Evolutionary conservation across 2,888 invertebrate genomes (phyloP), one percentile per base, ranked within the genome.

Genomic region (Scaptomyza parva): DNA sequence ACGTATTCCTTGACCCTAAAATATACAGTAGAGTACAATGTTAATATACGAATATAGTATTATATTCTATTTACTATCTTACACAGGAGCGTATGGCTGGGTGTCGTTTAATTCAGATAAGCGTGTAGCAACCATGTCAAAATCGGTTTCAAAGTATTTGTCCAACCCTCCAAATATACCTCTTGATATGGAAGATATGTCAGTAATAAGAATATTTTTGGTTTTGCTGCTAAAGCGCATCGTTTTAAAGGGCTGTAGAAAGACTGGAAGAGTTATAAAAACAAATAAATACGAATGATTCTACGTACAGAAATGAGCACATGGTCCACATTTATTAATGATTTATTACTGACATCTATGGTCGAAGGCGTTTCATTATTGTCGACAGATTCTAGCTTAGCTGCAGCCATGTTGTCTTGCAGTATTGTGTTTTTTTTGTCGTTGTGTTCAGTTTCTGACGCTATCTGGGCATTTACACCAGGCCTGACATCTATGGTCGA

Each of bases 101-200:
- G 55, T n/a, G 5, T 70, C 73, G 1, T 22, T 61, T 2, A 78
- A 59, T 17, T 50, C 35, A 0, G 57, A 40, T n/a, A 81, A 22
- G 6, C 22, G 24, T 5, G 1, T 0, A 12, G 37, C 26, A 85
- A 26, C 1, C n/a, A n/a, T n/a, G n/a, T 62, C n/a, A 1, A 75
- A 71, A 2, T 67, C 52, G 0, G 1, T 1, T 12, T 48, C 44
- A 45, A 60, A 44, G 0, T 3, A 12, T 18, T 44, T 61, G 24
- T 85, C 70, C 11, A 78, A 63, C 4, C 70, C 83, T 1, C 82
- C 79, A 57, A 81, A 39, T 12, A 85, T 61, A 2, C 86, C 81
- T 1, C 66, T 59, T 1, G 37, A 28, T 7, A 78, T 18, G 30
- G 45, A 61, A 0, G 67, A 11, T 22, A 61, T 78, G 9, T 85